Evolutionary conservation across 2,113 vertebrate genomes (phyloP).

Genomic region (Mustela nigripes): DNA sequence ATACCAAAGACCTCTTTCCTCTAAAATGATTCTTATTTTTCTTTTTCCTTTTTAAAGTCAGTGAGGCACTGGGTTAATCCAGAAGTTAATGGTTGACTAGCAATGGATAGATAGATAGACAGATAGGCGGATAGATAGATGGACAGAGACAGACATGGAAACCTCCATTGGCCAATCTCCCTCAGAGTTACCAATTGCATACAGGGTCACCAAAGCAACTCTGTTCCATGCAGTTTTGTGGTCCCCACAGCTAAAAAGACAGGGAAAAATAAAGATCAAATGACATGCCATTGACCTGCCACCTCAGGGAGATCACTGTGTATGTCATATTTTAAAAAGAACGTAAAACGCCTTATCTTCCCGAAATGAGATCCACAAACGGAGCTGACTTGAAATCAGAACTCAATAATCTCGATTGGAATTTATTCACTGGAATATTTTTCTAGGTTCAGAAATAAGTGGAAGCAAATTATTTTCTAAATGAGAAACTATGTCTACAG

Average conservation of each 20-base stretch:
- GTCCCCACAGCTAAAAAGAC: not conserved
- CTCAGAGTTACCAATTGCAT: not conserved
- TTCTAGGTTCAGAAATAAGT: constrained; percentile 75
- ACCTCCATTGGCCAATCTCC: not conserved
- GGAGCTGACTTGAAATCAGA: constrained; percentile 47
- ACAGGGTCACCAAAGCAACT: not conserved
- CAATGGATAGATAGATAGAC: not conserved
- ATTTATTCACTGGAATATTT: constrained; percentile 79
- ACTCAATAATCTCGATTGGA: constrained; percentile 29
- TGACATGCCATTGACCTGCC: not conserved
- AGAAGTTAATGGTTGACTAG: not conserved
- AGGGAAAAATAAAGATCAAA: not conserved
- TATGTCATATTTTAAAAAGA: not conserved
- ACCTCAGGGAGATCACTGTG: not conserved
- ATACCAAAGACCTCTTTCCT: not conserved
- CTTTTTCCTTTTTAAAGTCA: not conserved
- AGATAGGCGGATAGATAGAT: not conserved
- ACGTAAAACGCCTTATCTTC: not conserved
- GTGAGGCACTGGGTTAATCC: not conserved
- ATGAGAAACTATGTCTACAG: constrained; percentile 76
- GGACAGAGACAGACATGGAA: not conserved
- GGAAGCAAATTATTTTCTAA: constrained; percentile 83
- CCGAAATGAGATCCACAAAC: not conserved
- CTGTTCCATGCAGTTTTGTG: not conserved
- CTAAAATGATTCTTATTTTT: not conserved